Base-by-base conservation (phyloP, 2,113 vertebrate species). In the Microtus ochrogaster region DNA sequence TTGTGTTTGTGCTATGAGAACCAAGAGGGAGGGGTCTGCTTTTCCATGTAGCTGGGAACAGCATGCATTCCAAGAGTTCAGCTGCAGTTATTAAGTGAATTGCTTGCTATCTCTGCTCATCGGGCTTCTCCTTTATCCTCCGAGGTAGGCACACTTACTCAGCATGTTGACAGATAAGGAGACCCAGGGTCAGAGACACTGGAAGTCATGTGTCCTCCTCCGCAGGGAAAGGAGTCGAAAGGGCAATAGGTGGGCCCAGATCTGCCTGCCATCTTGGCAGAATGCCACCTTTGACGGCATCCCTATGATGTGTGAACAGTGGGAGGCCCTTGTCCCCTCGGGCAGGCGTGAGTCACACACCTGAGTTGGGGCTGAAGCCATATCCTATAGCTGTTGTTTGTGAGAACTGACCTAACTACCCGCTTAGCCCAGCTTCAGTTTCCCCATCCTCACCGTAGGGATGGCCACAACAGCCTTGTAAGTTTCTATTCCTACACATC, bases 241-340 rank as follows among this genome's bases (percentile, higher is more conserved):
- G 83, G 61, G 83, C 63, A 22, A 17, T 66, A 36, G 41, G 41
- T 68, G 63, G 83, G 11, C 83, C 83, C 17, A 68, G 14, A 47
- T 68, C 41, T 68, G 14, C 83, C 17, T 1, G 41, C 30, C 41
- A 47, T 8, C 0, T 66, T 66, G 82, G 39, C 82, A 22, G 8
- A 47, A 47, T 47, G 83, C 83, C 83, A 85, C 41, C 17, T 12
- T 8, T 47, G 61, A 44, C 0, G 1, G 12, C 63, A 21, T 47
- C 61, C 63, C 41, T 17, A n/a, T 9, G 2, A 0, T 0, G 39
- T 61, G 36, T 47, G 8, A 44, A 74, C n/a, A 17, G n/a, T 41
- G 55, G 79, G 79, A 83, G 79, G 36, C 21, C 5, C 21, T 2
- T 4, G n/a, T 1, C 2, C 16, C 5, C 7, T 22, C 1, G 0